Base-by-base conservation (phyloP, 2,113 vertebrate genomes). In the Chloropsis hardwickii region DNA sequence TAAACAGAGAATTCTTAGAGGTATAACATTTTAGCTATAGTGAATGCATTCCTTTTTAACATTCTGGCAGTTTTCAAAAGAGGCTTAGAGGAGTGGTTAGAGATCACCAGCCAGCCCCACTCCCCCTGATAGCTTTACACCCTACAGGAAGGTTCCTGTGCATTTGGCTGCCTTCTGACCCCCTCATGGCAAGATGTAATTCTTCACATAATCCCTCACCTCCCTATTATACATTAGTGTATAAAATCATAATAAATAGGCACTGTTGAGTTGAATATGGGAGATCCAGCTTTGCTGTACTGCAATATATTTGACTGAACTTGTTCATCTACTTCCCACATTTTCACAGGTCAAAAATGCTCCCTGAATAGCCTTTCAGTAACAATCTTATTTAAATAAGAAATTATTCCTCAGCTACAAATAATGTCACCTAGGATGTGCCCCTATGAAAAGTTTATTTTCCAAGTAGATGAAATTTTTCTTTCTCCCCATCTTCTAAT, bases 351-450 rank as follows among this genome's bases (percentile, higher is more conserved):
- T 45, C 72, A 86, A 45, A 47, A 9, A 39, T 29, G 2, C 18
- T 58, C 21, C 42, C 12, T 81, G 20, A 3, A 44, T 7, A 66
- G 27, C 7, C 5, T 70, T 11, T 33, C 0, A 0, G 5, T 42
- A 73, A 57, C 20, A 44, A 60, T 22, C 12, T 62, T 67, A 67
- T 62, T 91, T 70, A 24, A 70, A 35, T 18, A 70, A 70, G 50
- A 91, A 66, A 62, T 67, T 62, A n/a, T 72, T 54, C 14, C 23
- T 61, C 40, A 70, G 23, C 18, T 42, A 39, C 1, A 1, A 87
- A 53, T 78, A 53, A 21, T 67, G 4, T 77, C 27, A 61, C 10
- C 11, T 86, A 12, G 11, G 13, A 44, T 60, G 4, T 66, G 6
- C 2, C 8, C 28, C 14, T 62, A 37, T 39, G 10, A 74, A 79